Base-by-base conservation (phyloP, 2,797 vertebrate genomes). In the Sebastes itinus region DNA sequence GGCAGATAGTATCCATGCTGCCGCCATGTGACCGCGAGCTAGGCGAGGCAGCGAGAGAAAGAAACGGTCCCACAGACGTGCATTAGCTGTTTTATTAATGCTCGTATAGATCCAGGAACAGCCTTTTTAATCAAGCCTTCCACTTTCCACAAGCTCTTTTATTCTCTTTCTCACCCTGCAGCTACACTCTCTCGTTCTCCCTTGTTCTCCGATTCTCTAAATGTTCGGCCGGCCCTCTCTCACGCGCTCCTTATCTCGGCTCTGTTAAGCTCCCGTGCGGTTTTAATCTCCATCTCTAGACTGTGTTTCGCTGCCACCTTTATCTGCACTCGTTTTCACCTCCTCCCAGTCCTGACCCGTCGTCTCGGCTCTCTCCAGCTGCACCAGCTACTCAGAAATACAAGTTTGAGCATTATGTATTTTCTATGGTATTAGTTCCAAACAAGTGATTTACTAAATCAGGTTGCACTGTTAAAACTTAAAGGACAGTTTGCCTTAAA, bases 1-100 rank as follows among this genome's bases (percentile, higher is more conserved):
- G 78, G 33, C 72, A 81, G 82, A 85, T 62, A 27, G 78, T 20
- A 42, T 78, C 75, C 38, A 65, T 1, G 64, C 75, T 46, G 85
- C 27, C 22, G 69, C 73, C 77, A 38, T 62, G 75, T 77, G 72
- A 78, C 87, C 49, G 14, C 20, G 4, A 86, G 77, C 75, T 6
- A 65, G 69, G 61, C 13, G 6, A 71, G 46, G 42, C 64, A n/a
- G 64, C 38, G 62, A 25, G 65, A 75, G 7, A 20, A n/a, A 65
- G 68, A 70, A 70, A 58, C 46, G n/a, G 32, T 35, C 67, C 66
- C 55, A 11, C 67, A 70, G 80, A 81, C 27, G 54, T 72, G 76
- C 84, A 75, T 80, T 81, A 78, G 73, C 78, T 81, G 72, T 84
- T 91, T 88, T 81, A 84, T 82, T 88, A 78, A 86, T 76, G 88